Conservation (phyloP, 2,888 invertebrate genomes). For the Thalpophila matura region DNA sequence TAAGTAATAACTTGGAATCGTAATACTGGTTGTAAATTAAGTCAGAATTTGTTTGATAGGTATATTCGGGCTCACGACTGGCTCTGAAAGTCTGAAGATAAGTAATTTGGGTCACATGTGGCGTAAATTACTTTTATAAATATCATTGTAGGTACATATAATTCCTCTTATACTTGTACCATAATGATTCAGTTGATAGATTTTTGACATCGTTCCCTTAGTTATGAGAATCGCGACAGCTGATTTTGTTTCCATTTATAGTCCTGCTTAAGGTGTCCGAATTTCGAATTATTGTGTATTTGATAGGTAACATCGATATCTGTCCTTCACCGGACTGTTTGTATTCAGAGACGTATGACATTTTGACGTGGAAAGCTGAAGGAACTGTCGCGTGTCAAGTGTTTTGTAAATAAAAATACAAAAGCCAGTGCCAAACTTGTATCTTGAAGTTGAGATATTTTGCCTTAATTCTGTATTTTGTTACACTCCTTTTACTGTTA, state of each 20-base stretch:
- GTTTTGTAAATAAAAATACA: slow-evolving; percentile 5
- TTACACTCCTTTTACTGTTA: neutral
- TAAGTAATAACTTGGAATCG: slow-evolving; percentile 10
- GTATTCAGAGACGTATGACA: neutral
- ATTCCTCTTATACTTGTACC: too few species aligned
- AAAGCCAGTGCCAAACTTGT: slow-evolving; percentile 11
- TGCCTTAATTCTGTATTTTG: neutral
- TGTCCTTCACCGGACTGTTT: neutral
- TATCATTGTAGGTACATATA: too few species aligned
- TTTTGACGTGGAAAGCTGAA: neutral
- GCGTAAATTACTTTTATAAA: too few species aligned
- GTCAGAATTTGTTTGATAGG: neutral
- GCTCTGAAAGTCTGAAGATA: too few species aligned
- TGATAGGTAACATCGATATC: neutral
- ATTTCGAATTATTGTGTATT: too few species aligned
- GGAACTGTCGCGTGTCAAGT: neutral
- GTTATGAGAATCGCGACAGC: too few species aligned
- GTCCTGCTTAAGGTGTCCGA: too few species aligned
- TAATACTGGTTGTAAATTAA: neutral
- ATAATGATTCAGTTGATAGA: too few species aligned
- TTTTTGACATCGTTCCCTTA: too few species aligned
- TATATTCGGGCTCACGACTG: neutral
- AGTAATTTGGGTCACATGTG: too few species aligned
- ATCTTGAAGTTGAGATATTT: neutral
- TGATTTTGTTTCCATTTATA: too few species aligned